These are phyloP conservation scores for Melipona bicolor DNA, from an alignment of 2,888 invertebrate genomes.

Conservation along the genomic window DNA sequence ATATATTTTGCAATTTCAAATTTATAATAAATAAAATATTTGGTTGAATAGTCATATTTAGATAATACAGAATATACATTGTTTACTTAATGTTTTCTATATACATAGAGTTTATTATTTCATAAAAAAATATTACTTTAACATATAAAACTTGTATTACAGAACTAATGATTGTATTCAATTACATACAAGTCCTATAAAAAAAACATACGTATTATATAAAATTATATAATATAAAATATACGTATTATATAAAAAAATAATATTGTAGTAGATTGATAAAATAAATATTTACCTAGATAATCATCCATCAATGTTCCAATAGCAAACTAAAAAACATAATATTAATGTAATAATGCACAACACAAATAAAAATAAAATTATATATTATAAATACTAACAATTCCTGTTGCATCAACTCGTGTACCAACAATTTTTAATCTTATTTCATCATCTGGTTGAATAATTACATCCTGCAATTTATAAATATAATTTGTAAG, in stretches of 20 bases:
- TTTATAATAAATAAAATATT: not conserved
- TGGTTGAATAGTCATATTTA: not conserved
- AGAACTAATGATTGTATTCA: slow-evolving; percentile 45
- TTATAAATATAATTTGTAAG: slow-evolving; percentile 9
- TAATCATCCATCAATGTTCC: slow-evolving; percentile 99
- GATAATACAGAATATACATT: not conserved
- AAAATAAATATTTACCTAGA: slow-evolving; percentile 89
- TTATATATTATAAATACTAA: slow-evolving; percentile 85
- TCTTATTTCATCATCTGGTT: slow-evolving; percentile 98
- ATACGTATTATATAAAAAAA: not conserved
- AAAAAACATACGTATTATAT: slow-evolving; percentile 17
- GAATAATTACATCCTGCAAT: slow-evolving; percentile 94
- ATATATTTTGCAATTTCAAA: not conserved
- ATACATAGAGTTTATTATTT: not conserved
- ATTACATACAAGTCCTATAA: slow-evolving; percentile 77
- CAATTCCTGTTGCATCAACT: slow-evolving; percentile 99
- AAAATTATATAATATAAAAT: too few species aligned
- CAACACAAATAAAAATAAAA: not conserved
- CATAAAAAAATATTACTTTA: slow-evolving; percentile 7
- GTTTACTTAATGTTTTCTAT: not conserved
- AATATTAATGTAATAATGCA: slow-evolving; percentile 42
- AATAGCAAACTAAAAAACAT: slow-evolving; percentile 95
- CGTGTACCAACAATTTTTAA: slow-evolving; percentile 99
- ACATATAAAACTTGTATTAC: not conserved
- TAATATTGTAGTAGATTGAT: slow-evolving; percentile 17